Evolutionary conservation across 2,888 invertebrate genomes (phyloP).

Genomic region (Phortica magna): DNA sequence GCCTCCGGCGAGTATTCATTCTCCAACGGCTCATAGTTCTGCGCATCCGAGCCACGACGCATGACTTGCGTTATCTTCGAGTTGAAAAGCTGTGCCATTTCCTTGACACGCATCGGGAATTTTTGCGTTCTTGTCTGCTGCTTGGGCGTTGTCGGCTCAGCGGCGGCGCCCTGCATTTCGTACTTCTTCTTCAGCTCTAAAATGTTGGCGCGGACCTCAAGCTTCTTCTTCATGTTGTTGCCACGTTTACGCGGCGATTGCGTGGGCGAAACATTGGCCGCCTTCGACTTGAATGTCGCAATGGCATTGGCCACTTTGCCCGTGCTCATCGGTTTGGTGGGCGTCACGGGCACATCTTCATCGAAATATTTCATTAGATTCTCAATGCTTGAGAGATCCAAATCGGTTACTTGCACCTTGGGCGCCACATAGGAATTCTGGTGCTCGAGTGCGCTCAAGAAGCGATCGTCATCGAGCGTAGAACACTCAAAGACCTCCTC

Average conservation of each 20-base stretch:
- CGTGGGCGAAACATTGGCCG: constrained; percentile 33
- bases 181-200: constrained; percentile 67
- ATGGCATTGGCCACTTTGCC: constrained; percentile 65
- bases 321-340: constrained; percentile 43
- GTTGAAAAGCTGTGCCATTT: constrained; percentile 73
- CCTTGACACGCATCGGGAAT: constrained; percentile 66
- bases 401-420: constrained; percentile 54
- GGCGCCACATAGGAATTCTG: constrained; percentile 56
- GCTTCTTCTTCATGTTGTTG: constrained; percentile 29
- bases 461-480: constrained; percentile 66
- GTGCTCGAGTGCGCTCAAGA: constrained; percentile 59
- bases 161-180: constrained; percentile 44
- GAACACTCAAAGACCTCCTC: constrained; percentile 71
- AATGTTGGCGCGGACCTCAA: constrained; percentile 42
- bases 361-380: constrained; percentile 71
- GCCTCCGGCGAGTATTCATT: constrained; percentile 60
- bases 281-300: constrained; percentile 57
- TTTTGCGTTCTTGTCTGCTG: constrained; percentile 39
- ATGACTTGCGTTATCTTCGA: constrained; percentile 68
- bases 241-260: background rate
- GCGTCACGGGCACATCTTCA: constrained; percentile 66
- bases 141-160: constrained; percentile 1
- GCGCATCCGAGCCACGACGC: constrained; percentile 48
- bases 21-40: constrained; percentile 54
- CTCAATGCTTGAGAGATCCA: constrained; percentile 67